phyloP scores from a whole-genome alignment of 2,113 vertebrate species.

The Asarcornis scutulata region DNA sequence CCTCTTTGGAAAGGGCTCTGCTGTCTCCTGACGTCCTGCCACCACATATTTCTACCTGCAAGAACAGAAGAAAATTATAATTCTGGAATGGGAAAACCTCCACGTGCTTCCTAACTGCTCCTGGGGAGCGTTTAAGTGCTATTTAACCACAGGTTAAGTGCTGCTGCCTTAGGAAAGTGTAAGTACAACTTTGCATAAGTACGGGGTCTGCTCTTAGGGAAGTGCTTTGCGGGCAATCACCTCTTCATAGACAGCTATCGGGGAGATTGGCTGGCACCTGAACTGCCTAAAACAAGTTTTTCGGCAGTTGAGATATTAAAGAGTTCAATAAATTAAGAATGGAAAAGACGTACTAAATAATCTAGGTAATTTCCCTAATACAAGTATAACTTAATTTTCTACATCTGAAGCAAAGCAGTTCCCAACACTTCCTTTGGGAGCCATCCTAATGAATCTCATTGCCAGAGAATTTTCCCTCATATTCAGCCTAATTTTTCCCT shows the following conservation, averaged over 20 bases:
- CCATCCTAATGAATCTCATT: constrained; percentile 56
- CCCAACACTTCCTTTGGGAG: constrained; percentile 38
- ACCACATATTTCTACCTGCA: background rate
- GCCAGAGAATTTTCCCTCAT: constrained; percentile 35
- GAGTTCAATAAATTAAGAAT: constrained; percentile 34
- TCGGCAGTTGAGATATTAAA: background rate
- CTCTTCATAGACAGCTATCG: background rate
- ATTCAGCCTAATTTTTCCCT: constrained; percentile 51
- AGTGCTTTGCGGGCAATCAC: background rate
- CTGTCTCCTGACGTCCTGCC: background rate
- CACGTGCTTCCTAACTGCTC: background rate
- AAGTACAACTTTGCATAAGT: constrained; percentile 9
- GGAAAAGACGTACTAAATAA: background rate
- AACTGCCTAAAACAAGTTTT: background rate
- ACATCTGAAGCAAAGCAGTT: constrained; percentile 28
- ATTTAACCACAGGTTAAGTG: background rate
- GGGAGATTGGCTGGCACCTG: background rate
- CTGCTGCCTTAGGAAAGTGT: constrained; percentile 7
- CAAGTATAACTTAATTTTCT: constrained; percentile 42
- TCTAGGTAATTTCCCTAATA: constrained; percentile 41
- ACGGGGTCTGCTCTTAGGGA: background rate
- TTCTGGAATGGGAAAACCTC: background rate
- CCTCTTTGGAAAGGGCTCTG: background rate
- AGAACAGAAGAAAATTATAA: constrained; percentile 18
- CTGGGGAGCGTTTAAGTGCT: constrained; percentile 29